A percentile compares a stretch with the other conserved stretches of the same genome.
phyloP scores from a whole-genome alignment of 2,113 vertebrate genomes.

The Etia nguti region DNA sequence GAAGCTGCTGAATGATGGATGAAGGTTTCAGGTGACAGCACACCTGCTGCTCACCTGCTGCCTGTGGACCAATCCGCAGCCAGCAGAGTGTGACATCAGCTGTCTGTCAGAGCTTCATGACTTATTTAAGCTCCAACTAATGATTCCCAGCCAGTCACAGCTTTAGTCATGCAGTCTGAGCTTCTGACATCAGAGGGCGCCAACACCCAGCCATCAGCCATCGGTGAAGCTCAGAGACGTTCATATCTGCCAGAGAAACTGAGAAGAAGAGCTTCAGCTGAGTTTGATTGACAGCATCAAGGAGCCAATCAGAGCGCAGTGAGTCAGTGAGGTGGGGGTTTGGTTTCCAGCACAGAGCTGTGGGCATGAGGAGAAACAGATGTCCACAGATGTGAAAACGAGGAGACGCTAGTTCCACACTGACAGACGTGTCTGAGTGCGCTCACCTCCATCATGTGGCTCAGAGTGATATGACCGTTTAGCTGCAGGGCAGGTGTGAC shows the following conservation, averaged over 20 bases:
- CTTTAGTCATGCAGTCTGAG: not conserved
- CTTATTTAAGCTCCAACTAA: not conserved
- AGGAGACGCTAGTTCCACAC: too few species aligned
- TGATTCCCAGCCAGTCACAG: not conserved
- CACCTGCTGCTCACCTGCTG: slow-evolving; percentile 1
- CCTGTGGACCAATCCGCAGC: slow-evolving; percentile 16
- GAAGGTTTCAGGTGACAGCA: slow-evolving; percentile 7
- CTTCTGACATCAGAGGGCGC: not conserved
- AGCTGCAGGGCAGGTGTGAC: too few species aligned
- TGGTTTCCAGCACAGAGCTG: too few species aligned
- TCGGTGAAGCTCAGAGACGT: not conserved
- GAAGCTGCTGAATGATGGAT: slow-evolving; percentile 28
- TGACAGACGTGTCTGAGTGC: too few species aligned
- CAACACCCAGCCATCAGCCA: not conserved
- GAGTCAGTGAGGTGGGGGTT: too few species aligned
- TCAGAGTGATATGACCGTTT: too few species aligned
- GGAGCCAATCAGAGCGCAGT: too few species aligned
- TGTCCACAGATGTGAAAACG: too few species aligned
- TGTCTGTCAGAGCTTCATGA: not conserved
- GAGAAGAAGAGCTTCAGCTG: not conserved
- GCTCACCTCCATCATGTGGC: too few species aligned
- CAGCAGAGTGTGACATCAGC: not conserved
- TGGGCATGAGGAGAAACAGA: too few species aligned
- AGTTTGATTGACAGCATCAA: not conserved
- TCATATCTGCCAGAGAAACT: not conserved